A percentile compares a stretch with the other conserved stretches of the same genome.
Evolutionary conservation across 2,888 invertebrate genomes (phyloP).

Genomic region (Hermodice carunculata): DNA sequence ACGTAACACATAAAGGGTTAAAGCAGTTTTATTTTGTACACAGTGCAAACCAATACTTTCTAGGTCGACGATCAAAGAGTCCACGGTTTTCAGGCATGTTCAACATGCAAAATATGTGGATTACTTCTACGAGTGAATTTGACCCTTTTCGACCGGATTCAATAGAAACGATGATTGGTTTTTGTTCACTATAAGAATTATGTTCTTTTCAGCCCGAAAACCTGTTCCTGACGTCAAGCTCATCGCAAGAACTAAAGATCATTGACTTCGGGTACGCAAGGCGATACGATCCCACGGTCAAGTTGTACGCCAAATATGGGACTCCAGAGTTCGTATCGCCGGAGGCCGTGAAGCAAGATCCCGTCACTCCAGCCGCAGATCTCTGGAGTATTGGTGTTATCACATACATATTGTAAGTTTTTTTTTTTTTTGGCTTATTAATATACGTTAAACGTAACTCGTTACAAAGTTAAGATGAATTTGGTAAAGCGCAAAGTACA

Average conservation of each 20-base stretch:
- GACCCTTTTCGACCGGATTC: no score
- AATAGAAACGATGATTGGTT: no score
- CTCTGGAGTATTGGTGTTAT: constrained; percentile 67
- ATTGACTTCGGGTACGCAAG: constrained; percentile 93
- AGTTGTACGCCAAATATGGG: constrained; percentile 58
- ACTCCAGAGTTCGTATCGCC: constrained; percentile 77
- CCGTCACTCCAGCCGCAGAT: constrained; percentile 83
- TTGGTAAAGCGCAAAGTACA: no score
- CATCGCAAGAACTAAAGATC: constrained; percentile 79
- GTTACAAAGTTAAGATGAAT: no score
- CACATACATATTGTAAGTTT: constrained; percentile 65
- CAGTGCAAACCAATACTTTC: no score
- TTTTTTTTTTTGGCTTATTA: neutral
- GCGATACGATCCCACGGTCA: constrained; percentile 36
- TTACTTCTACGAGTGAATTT: no score
- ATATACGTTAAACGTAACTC: neutral
- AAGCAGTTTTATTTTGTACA: no score
- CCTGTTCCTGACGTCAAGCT: constrained; percentile 88
- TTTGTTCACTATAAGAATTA: neutral
- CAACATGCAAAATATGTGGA: no score
- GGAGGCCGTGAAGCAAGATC: constrained; percentile 89
- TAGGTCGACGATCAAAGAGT: no score
- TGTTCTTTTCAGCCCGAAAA: constrained; percentile 87
- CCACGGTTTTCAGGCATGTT: no score
- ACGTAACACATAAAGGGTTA: no score